phyloP scores from a whole-genome alignment of 2,113 vertebrate species.

The Scartelaos histophorus region DNA sequence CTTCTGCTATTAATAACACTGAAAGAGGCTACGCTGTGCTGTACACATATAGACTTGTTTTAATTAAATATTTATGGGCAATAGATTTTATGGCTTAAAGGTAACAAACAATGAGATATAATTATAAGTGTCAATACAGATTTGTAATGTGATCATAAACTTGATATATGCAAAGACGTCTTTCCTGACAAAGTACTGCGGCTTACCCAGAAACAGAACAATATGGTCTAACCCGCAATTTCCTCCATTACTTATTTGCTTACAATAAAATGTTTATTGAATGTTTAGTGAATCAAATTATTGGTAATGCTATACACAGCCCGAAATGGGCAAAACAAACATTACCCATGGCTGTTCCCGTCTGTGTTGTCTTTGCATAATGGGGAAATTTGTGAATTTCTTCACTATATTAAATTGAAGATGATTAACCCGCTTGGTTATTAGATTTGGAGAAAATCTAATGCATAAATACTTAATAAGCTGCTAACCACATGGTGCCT shows the following conservation, averaged over 20 bases:
- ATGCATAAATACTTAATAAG: conserved; percentile 56
- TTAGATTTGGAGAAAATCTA: conserved; percentile 48
- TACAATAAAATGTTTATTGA: conserved; percentile 4
- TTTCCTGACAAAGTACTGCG: neutral
- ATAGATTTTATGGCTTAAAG: conserved; percentile 14
- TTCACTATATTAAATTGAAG: conserved; percentile 41
- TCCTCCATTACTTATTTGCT: neutral
- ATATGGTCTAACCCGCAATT: conserved; percentile 15
- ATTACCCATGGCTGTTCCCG: conserved; percentile 11
- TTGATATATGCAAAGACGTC: neutral
- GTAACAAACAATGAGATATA: conserved; percentile 12
- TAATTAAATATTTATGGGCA: neutral
- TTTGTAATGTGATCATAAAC: neutral
- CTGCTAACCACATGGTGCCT: conserved; percentile 34
- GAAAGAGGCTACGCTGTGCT: conserved; percentile 2
- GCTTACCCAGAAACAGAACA: neutral
- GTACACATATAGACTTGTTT: neutral
- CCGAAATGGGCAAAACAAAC: conserved; percentile 7
- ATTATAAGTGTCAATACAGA: neutral
- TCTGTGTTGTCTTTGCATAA: conserved; percentile 22
- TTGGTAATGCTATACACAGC: conserved; percentile 18
- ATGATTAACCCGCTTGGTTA: conserved; percentile 46
- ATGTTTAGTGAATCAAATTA: neutral
- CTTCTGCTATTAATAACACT: conserved; percentile 54
- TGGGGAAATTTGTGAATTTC: conserved; percentile 43